These are phyloP conservation scores for Lindbergichthys nudifrons DNA, from an alignment of 2,797 vertebrate species.

Conservation along the genomic window DNA sequence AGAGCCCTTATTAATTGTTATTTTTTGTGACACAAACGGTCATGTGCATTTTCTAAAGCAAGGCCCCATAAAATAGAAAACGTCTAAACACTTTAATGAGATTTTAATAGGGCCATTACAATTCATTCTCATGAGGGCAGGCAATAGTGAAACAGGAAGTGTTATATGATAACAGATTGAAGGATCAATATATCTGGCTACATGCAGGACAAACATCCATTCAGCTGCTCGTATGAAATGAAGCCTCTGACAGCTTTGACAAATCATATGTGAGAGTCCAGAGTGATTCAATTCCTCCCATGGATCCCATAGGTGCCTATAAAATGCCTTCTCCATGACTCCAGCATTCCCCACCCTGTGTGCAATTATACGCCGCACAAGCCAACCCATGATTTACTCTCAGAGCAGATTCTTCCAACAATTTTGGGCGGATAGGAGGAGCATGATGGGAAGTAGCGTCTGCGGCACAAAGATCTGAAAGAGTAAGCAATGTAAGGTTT, in stretches of 20 bases:
- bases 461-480: slow-evolving; percentile 40
- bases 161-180: slow-evolving; percentile 52
- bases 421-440: slow-evolving; percentile 9
- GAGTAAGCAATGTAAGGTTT: slow-evolving; percentile 25
- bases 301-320: slow-evolving; percentile 39
- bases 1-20: neutral
- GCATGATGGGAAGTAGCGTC: slow-evolving; percentile 24
- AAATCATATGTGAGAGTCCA: slow-evolving; percentile 40
- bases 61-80: neutral
- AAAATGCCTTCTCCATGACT: slow-evolving; percentile 30
- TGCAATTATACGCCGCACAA: slow-evolving; percentile 26
- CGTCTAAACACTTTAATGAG: slow-evolving; percentile 10
- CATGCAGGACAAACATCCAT: slow-evolving; percentile 58
- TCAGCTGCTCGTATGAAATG: slow-evolving; percentile 39
- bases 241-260: slow-evolving; percentile 54
- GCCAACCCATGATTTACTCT: slow-evolving; percentile 33
- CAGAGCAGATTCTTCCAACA: slow-evolving; percentile 16
- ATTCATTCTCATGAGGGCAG: slow-evolving; percentile 32
- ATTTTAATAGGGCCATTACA: slow-evolving; percentile 42
- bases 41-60: slow-evolving; percentile 2
- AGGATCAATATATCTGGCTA: slow-evolving; percentile 63
- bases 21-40: neutral
- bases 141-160: slow-evolving; percentile 56
- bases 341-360: slow-evolving; percentile 12
- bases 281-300: slow-evolving; percentile 31